These are phyloP conservation scores for Silurus lanzhouensis DNA, from an alignment of 2,797 vertebrate genomes.

Conservation along the genomic window DNA sequence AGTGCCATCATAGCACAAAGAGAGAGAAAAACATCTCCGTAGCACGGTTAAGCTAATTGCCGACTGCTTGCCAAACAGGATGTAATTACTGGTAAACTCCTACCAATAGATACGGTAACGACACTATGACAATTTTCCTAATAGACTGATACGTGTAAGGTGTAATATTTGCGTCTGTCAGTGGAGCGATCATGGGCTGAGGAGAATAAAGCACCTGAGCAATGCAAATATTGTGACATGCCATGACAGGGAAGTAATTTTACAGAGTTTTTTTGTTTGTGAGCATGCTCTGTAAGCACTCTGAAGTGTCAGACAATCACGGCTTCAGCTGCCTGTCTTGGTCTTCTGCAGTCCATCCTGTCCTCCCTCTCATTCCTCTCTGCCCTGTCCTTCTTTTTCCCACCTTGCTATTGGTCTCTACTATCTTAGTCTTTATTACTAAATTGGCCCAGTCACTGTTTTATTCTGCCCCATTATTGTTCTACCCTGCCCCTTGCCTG, in stretches of 20 bases:
- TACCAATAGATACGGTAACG: not conserved
- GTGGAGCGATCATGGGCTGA: not conserved
- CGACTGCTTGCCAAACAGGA: slow-evolving; percentile 36
- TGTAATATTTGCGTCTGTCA: slow-evolving; percentile 16
- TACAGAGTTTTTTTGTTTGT: not conserved
- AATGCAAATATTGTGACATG: slow-evolving; percentile 6
- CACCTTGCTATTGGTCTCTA: too few relatives aligned
- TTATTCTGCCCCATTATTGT: not conserved
- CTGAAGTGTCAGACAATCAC: too few relatives aligned
- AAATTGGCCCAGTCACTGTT: too few relatives aligned
- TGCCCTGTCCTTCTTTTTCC: not conserved
- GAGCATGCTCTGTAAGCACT: not conserved
- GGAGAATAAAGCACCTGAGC: not conserved
- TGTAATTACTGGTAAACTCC: slow-evolving; percentile 36
- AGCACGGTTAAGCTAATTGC: slow-evolving; percentile 34
- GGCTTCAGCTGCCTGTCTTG: not conserved
- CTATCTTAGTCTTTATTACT: too few relatives aligned
- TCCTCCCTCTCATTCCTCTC: not conserved
- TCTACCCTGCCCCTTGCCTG: not conserved
- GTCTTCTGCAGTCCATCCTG: not conserved
- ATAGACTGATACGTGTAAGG: slow-evolving; percentile 21
- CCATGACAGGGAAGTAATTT: not conserved
- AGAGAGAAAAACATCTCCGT: slow-evolving; percentile 33
- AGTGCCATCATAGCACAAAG: slow-evolving; percentile 39
- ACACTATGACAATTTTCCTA: slow-evolving; percentile 26